Evolutionary conservation across 2,888 invertebrate species (phyloP), one percentile per base, ranked within the genome.

Genomic region (Stenodema calcarata): DNA sequence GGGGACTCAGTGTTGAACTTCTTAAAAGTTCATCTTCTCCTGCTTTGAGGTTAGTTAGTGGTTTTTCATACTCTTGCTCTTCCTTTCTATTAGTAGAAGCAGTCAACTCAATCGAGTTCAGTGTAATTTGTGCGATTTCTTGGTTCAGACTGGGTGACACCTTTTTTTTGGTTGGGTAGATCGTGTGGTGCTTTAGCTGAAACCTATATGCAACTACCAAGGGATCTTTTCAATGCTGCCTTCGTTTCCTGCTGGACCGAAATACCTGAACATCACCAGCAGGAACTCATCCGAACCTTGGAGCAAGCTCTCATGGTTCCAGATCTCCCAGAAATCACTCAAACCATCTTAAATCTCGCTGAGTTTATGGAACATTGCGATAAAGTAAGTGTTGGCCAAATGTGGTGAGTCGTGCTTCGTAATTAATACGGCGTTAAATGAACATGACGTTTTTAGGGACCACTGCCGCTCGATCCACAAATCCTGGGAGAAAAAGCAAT

Each of bases 301-400:
- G 95, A 97, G 89, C 95, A 97, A 90, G 99, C 99, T 0, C 92
- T 99, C 9, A 95, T 95, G 87, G 97, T 98, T 0, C 97, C 97
- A 4, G 98, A 98, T 90, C 94, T 98, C 85, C 98, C 98, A 0
- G 99, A 99, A 91, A 95, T 99, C 73, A 98, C 98, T 0, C 99
- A 99, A 90, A 98, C 98, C 0, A 96, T 99, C 88, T 93, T 99
- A 16, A 99, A 99, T 92, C 92, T 99, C 88, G 99, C 99, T 0
- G 99, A 99, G 91, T 99, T 99, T 90, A 99, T 99, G 98, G 99
- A 99, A 90, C 99, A 99, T 91, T 99, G 99, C 90, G 99, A 99
- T 90, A 96, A 92, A 92, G 89, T 89, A 75, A 54, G 28, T 30
- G 35, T 35, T 4, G 35, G 7, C 4, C 7, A 7, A 35, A 4